phyloP scores from a whole-genome alignment of 2,113 vertebrate species.

The Trichechus manatus region DNA sequence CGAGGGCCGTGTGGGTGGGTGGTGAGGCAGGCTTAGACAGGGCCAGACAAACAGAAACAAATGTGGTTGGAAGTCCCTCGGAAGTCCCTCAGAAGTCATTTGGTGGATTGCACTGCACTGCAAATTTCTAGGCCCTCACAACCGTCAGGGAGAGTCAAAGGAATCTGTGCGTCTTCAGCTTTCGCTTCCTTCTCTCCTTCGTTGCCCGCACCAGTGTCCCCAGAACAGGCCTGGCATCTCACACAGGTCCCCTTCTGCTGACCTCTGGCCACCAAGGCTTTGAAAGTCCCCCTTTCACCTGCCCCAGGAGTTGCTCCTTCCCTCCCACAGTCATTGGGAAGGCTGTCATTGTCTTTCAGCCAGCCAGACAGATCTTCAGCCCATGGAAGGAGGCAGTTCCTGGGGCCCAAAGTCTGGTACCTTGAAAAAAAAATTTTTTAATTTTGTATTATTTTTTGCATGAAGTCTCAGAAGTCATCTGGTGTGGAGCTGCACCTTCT shows the following conservation, averaged over 20 bases:
- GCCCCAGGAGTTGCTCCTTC: background rate
- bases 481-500: accelerated
- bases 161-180: accelerated
- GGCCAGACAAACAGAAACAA: background rate
- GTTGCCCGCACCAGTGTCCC: background rate
- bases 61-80: background rate
- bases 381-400: no score
- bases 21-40: accelerated
- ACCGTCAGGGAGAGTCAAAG: background rate
- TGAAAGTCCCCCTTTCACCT: accelerated
- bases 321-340: background rate
- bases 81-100: background rate
- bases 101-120: accelerated
- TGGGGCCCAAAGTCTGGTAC: background rate
- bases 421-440: background rate
- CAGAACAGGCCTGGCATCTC: background rate
- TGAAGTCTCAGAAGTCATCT: background rate
- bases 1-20: accelerated
- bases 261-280: background rate
- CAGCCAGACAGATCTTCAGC: background rate
- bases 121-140: background rate
- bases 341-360: background rate
- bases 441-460: background rate
- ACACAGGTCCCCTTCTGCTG: background rate
- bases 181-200: background rate